These are phyloP conservation scores for Lamellibrachia luymesi DNA, from an alignment of 1,140 invertebrate species.

Conservation along the genomic window DNA sequence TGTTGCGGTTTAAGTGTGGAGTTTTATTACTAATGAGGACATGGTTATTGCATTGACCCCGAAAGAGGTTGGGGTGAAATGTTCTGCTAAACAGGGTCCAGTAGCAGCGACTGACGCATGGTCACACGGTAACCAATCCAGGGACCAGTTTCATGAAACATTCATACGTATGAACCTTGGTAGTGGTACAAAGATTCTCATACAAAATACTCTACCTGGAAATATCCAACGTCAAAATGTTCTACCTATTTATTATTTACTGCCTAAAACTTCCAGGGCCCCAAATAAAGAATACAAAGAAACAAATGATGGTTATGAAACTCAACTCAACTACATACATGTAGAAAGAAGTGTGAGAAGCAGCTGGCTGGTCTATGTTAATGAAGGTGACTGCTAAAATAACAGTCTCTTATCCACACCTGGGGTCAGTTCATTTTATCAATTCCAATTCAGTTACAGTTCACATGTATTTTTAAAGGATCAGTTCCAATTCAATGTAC, in stretches of 20 bases:
- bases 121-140: background rate
- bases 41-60: background rate
- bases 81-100: background rate
- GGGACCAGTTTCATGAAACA: no score
- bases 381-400: no score
- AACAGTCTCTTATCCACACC: no score
- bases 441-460: background rate
- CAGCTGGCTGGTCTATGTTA: background rate
- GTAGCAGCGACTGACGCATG: background rate
- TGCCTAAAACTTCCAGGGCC: background rate
- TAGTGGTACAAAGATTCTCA: no score
- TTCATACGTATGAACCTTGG: no score
- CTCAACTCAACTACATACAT: background rate
- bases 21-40: background rate
- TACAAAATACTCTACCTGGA: no score
- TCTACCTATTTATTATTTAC: background rate
- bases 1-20: background rate
- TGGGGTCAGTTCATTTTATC: no score
- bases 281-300: background rate
- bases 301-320: background rate
- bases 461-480: background rate
- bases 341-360: background rate
- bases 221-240: background rate
- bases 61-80: background rate
- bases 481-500: no score